Evolutionary conservation across 2,888 invertebrate species (phyloP), one percentile per base, ranked within the genome.

Genomic region (Tiphia femorata): DNA sequence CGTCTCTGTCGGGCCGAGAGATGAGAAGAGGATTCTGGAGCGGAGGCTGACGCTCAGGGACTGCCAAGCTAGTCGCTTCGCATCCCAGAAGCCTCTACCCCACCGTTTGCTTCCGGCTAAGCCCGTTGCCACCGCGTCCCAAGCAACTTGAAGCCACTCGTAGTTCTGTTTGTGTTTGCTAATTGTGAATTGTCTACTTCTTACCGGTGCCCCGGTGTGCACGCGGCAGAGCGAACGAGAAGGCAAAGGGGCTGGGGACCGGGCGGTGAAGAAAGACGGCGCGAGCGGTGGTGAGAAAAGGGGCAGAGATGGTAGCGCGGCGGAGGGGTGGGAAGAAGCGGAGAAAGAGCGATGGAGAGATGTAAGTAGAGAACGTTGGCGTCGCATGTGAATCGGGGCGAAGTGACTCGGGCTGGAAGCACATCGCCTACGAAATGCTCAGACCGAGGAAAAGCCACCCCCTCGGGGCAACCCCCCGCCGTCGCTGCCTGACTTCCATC

Each of bases 111-210:
- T 77, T 73, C 76, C 76, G 76, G 75, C 77, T 67, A 66, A 70
- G 64, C 65, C 64, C 66, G 63, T 70, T 74, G 64, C 64, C 63
- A 71, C 67, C 70, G 61, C 67, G 65, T 68, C 70, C 64, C 75
- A 67, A 60, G 63, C 68, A 74, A 74, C 78, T 79, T 76, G 73
- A 80, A 77, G 72, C 75, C 76, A 72, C 80, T 79, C 75, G 75
- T 78, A 71, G 67, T 76, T 77, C 71, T 78, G 80, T 82, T 82
- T 82, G 82, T 81, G 78, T 83, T 83, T 82, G 80, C 81, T 82
- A 83, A 83, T 83, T 83, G 83, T 80, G 80, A 83, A 82, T 83
- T 82, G 81, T 82, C 82, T 81, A 77, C 76, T 81, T 77, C 76
- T 79, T 77, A 67, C 70, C 64, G 62, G 66, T 74, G 68, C 59